These are phyloP conservation scores for Actinostola sp. DNA, from an alignment of 92 coral and sea anemone species.

Conservation along the genomic window DNA sequence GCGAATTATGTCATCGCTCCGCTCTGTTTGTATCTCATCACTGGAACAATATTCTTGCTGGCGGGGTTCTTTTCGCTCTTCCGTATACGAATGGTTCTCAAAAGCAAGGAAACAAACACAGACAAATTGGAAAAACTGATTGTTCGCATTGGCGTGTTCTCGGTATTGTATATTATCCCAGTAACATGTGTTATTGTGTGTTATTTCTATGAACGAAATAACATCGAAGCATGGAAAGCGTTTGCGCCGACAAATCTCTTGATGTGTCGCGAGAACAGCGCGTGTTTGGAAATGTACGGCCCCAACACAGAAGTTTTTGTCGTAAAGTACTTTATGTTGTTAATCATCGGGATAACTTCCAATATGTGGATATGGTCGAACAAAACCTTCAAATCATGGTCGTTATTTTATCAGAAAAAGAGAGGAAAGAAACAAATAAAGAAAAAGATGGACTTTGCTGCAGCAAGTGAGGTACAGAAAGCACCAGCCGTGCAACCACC, in stretches of 20 bases:
- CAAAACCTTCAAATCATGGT: slow-evolving; percentile 92
- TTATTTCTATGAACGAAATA: slow-evolving; percentile 88
- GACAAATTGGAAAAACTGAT: slow-evolving; percentile 93
- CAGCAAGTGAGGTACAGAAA: slow-evolving; percentile 34
- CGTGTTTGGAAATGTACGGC: slow-evolving; percentile 61
- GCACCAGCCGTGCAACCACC: slow-evolving; percentile 4
- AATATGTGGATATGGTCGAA: slow-evolving; percentile 99
- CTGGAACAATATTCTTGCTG: slow-evolving; percentile 86
- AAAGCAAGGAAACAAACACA: slow-evolving; percentile 93
- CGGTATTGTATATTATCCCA: slow-evolving; percentile 93
- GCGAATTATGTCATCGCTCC: slow-evolving; percentile 92
- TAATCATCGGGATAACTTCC: slow-evolving; percentile 91
- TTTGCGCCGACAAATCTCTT: slow-evolving; percentile 48
- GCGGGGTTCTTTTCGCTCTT: slow-evolving; percentile 94
- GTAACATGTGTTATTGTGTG: slow-evolving; percentile 91
- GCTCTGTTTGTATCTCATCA: slow-evolving; percentile 77
- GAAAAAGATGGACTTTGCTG: slow-evolving; percentile 40
- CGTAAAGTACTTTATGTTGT: slow-evolving; percentile 92
- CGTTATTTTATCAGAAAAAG: slow-evolving; percentile 68
- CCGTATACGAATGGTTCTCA: slow-evolving; percentile 93
- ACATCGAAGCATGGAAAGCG: slow-evolving; percentile 80
- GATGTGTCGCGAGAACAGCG: slow-evolving; percentile 62
- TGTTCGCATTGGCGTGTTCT: slow-evolving; percentile 96
- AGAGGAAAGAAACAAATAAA: slow-evolving; percentile 41
- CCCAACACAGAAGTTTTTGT: slow-evolving; percentile 88